A percentile compares a stretch with the other conserved stretches of the same genome.
These are phyloP conservation scores for Macrosiphum euphorbiae DNA, from an alignment of 2,888 invertebrate genomes.

Conservation along the genomic window DNA sequence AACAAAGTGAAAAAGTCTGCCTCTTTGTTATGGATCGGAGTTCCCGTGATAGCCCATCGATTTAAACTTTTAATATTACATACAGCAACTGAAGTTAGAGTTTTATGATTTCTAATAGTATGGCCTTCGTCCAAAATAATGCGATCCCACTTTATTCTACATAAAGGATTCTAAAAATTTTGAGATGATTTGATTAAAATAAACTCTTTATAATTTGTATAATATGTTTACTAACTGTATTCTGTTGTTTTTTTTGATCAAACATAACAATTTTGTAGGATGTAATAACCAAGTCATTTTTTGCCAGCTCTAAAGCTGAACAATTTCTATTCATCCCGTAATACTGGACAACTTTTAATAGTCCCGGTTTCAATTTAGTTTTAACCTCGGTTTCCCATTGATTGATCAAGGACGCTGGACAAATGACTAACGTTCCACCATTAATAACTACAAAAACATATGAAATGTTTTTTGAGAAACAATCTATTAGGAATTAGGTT, in stretches of 20 bases:
- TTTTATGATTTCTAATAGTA: conserved; percentile 88
- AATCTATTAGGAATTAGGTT: too few species aligned
- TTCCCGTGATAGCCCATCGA: conserved; percentile 92
- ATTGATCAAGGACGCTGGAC: conserved; percentile 89
- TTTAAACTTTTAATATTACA: conserved; percentile 76
- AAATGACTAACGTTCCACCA: conserved; percentile 89
- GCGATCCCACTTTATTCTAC: conserved; percentile 84
- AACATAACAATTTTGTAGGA: conserved; percentile 26
- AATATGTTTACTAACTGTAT: conserved; percentile 16
- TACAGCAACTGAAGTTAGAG: conserved; percentile 80
- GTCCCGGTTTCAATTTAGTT: conserved; percentile 75
- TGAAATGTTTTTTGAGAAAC: too few species aligned
- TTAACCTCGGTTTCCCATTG: conserved; percentile 91
- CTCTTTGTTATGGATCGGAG: conserved; percentile 95
- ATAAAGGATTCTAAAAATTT: conserved; percentile 73
- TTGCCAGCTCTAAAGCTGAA: conserved; percentile 72
- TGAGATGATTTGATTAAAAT: not conserved
- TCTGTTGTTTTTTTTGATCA: conserved; percentile 1
- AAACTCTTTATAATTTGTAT: not conserved
- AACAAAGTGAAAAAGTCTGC: conserved; percentile 77
- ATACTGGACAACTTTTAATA: conserved; percentile 79
- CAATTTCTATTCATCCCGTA: conserved; percentile 84
- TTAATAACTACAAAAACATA: conserved; percentile 64
- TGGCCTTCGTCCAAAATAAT: conserved; percentile 95
- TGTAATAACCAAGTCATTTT: conserved; percentile 25